Conservation (phyloP, 2,888 invertebrate species). For the Pyrgus malvae region DNA sequence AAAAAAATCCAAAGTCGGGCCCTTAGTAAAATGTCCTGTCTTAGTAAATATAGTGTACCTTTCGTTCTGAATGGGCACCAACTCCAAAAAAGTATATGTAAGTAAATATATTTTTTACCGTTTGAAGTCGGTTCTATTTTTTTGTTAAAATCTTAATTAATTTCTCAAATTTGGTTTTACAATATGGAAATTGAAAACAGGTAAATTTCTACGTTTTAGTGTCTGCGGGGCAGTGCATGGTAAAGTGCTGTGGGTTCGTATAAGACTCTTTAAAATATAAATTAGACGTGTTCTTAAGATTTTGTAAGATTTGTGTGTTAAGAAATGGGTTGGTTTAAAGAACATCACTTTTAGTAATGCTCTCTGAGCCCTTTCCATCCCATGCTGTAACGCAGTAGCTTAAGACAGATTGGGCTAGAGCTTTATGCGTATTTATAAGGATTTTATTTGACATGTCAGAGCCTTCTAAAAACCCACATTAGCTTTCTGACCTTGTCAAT, state of each 20-base stretch:
- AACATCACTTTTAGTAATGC: neutral
- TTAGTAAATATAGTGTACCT: too few species aligned
- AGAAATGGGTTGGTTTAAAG: neutral
- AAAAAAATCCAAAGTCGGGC: too few species aligned
- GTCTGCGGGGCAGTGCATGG: neutral
- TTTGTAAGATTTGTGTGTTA: neutral
- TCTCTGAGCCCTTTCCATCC: neutral
- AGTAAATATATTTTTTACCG: too few species aligned
- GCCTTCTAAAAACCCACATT: too few species aligned
- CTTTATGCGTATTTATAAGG: neutral
- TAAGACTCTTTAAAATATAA: neutral
- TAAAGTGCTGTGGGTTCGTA: neutral
- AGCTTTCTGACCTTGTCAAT: too few species aligned
- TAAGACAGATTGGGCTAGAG: neutral
- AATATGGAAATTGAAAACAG: neutral
- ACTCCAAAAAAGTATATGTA: too few species aligned
- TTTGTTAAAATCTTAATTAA: too few species aligned
- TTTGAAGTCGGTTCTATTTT: too few species aligned
- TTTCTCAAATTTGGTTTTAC: neutral
- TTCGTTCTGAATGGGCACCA: too few species aligned
- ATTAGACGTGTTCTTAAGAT: neutral
- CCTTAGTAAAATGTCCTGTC: too few species aligned
- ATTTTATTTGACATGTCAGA: too few species aligned
- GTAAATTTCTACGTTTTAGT: neutral
- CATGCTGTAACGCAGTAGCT: neutral